Conservation (phyloP, 2,113 vertebrate species). For the Anguilla japonica region DNA sequence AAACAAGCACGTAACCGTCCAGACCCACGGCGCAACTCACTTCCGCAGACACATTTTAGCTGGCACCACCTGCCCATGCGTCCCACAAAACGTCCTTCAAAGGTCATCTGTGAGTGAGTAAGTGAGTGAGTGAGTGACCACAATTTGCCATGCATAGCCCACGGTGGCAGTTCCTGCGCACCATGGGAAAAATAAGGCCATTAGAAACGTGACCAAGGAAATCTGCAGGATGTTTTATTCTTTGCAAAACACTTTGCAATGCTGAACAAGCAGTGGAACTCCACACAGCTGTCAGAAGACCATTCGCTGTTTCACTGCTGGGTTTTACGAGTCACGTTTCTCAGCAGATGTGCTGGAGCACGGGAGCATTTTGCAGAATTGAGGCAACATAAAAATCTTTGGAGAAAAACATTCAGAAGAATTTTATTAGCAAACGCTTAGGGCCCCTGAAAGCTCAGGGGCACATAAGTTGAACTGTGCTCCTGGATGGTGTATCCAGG, state of each 20-base stretch:
- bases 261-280: not conserved
- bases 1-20: not conserved
- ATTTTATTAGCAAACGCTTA: not conserved
- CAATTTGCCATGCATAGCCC: no score
- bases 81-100: no score
- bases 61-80: no score
- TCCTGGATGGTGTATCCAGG: no score
- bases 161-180: no score
- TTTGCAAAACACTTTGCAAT: not conserved
- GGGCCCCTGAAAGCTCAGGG: no score
- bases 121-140: no score
- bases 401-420: not conserved
- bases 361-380: not conserved
- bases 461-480: no score
- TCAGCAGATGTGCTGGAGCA: not conserved
- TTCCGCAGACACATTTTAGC: no score
- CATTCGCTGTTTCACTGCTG: not conserved
- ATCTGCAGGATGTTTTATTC: not conserved
- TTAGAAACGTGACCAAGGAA: not conserved
- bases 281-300: not conserved
- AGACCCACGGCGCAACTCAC: no score
- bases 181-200: not conserved
- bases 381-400: not conserved
- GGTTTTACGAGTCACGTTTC: not conserved
- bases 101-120: no score